A percentile compares a stretch with the other conserved stretches of the same genome.
Evolutionary conservation across 1,140 invertebrate genomes (phyloP).

Genomic region (Whitmania pigra): DNA sequence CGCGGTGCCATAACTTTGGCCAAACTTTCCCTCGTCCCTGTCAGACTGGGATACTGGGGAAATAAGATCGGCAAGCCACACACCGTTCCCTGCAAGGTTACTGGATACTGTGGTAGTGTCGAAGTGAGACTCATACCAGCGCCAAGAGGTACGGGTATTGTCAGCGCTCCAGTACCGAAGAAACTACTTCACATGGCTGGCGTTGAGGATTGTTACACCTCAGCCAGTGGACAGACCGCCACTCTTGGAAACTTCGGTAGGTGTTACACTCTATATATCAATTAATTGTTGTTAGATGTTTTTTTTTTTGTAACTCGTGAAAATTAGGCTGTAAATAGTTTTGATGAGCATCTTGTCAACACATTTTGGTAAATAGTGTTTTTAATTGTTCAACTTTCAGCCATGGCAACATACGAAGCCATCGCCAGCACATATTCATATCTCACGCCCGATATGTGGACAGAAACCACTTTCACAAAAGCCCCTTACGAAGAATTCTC

Average conservation of each 20-base stretch:
- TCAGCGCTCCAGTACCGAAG: slow-evolving; percentile 96
- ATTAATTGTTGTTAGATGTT: not conserved
- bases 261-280: slow-evolving; percentile 21
- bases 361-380: too few relatives aligned
- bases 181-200: slow-evolving; percentile 97
- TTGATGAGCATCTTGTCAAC: too few relatives aligned
- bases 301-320: too few relatives aligned
- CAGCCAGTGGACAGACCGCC: slow-evolving; percentile 81
- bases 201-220: slow-evolving; percentile 98
- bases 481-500: slow-evolving; percentile 87
- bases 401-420: slow-evolving; percentile 95
- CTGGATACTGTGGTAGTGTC: slow-evolving; percentile 98
- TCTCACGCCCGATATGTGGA: slow-evolving; percentile 93
- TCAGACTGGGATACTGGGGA: slow-evolving; percentile 96
- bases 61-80: slow-evolving; percentile 99
- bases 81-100: slow-evolving; percentile 98
- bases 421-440: slow-evolving; percentile 97
- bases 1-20: slow-evolving; percentile 96
- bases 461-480: slow-evolving; percentile 69
- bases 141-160: slow-evolving; percentile 97
- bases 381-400: slow-evolving; percentile 42
- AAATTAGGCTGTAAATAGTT: too few relatives aligned
- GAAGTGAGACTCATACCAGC: slow-evolving; percentile 89
- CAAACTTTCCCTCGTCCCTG: slow-evolving; percentile 94
- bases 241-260: slow-evolving; percentile 90